phyloP scores from a whole-genome alignment of 2,888 invertebrate genomes.

The Agriopis leucophaearia region DNA sequence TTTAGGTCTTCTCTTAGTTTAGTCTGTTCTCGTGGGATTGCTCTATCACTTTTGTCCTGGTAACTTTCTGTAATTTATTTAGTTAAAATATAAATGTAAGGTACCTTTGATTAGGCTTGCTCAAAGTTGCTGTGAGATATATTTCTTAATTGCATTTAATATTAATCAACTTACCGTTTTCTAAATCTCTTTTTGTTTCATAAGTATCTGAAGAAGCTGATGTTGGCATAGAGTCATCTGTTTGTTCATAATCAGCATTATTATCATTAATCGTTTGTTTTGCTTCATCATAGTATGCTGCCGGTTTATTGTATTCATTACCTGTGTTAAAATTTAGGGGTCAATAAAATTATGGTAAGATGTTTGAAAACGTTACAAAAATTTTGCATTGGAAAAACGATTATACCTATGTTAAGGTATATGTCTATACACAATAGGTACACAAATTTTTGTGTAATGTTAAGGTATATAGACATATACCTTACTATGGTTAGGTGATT shows the following conservation, averaged over 20 bases:
- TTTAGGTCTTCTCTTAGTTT: conserved; percentile 8
- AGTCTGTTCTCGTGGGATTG: not conserved
- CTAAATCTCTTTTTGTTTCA: not conserved
- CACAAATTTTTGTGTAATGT: no score
- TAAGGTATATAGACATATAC: no score
- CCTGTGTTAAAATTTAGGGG: not conserved
- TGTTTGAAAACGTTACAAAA: no score
- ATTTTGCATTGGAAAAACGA: no score
- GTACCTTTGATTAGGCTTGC: no score
- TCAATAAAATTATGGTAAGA: no score
- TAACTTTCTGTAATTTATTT: conserved; percentile 4
- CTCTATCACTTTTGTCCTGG: not conserved
- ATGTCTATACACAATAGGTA: no score
- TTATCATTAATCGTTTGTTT: not conserved
- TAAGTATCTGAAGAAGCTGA: not conserved
- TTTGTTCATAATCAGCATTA: not conserved
- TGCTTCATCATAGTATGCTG: not conserved
- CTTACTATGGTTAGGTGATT: no score
- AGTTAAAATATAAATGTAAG: no score
- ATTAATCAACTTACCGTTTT: conserved; percentile 3
- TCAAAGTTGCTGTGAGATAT: no score
- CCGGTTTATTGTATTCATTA: not conserved
- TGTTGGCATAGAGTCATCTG: not conserved
- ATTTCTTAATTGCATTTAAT: not conserved
- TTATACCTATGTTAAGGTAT: no score